Evolutionary conservation across 2,888 invertebrate genomes (phyloP).

Genomic region (Scaptomyza tumidula): DNA sequence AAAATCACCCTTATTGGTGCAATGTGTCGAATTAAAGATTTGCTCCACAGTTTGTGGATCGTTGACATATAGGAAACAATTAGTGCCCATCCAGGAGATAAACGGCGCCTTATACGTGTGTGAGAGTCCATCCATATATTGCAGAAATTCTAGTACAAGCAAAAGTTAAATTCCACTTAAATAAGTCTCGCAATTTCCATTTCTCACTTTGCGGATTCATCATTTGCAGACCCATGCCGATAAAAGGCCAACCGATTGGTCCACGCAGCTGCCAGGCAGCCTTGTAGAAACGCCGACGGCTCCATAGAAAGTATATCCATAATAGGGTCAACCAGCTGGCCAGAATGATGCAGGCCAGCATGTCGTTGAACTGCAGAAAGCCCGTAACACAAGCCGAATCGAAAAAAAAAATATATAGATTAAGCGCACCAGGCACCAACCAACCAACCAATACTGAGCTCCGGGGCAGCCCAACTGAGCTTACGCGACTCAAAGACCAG

Average conservation of each 20-base stretch:
- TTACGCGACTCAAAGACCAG: background rate
- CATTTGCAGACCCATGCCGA: constrained; percentile 81
- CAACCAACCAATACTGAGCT: constrained; percentile 50
- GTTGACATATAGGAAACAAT: constrained; percentile 82
- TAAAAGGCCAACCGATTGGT: constrained; percentile 81
- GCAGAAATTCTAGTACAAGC: constrained; percentile 65
- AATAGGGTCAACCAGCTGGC: constrained; percentile 52
- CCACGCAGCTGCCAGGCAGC: constrained; percentile 79
- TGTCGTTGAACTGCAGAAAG: constrained; percentile 60
- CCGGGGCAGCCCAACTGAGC: constrained; percentile 1
- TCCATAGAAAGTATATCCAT: constrained; percentile 80
- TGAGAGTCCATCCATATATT: constrained; percentile 68
- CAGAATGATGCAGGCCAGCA: constrained; percentile 65
- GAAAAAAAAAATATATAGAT: constrained; percentile 23
- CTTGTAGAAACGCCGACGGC: constrained; percentile 77
- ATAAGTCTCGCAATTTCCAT: background rate
- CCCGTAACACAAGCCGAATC: constrained; percentile 13
- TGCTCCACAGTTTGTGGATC: constrained; percentile 82
- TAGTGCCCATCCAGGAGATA: constrained; percentile 82
- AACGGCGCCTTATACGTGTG: constrained; percentile 74
- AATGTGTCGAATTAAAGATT: constrained; percentile 81
- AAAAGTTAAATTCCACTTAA: background rate
- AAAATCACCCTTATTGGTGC: constrained; percentile 82
- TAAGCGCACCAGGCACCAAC: constrained; percentile 39
- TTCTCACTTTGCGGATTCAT: constrained; percentile 82